phyloP scores from a whole-genome alignment of 2,113 vertebrate genomes.

The Atrichornis clamosus region DNA sequence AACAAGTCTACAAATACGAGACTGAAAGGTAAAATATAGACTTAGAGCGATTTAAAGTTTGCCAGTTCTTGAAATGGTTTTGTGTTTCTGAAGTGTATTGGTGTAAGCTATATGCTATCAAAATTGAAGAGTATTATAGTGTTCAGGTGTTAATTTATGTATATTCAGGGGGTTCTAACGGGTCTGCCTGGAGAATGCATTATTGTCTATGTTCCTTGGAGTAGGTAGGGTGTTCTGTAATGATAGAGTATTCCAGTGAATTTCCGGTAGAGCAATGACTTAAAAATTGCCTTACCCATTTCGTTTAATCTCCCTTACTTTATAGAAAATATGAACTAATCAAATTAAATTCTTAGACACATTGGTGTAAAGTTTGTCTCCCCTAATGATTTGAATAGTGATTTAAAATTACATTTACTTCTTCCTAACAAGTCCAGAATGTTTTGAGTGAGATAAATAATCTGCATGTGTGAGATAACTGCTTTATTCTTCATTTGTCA shows the following conservation, averaged over 20 bases:
- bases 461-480: neutral
- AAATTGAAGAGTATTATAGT: neutral
- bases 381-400: neutral
- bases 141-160: neutral
- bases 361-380: neutral
- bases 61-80: neutral
- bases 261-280: neutral
- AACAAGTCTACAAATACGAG: conserved; percentile 82
- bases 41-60: neutral
- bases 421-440: neutral
- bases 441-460: neutral
- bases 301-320: neutral
- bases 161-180: neutral
- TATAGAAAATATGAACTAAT: neutral
- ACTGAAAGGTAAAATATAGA: conserved; percentile 82
- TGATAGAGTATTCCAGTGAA: neutral
- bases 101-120: neutral
- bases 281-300: neutral
- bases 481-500: neutral
- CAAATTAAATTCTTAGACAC: neutral
- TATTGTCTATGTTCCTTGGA: neutral
- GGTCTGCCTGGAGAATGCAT: neutral
- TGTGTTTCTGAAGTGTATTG: neutral
- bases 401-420: neutral
- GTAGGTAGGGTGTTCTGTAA: neutral